Evolutionary conservation across 2,797 vertebrate genomes (phyloP).

Genomic region (Lagocephalus sceleratus): DNA sequence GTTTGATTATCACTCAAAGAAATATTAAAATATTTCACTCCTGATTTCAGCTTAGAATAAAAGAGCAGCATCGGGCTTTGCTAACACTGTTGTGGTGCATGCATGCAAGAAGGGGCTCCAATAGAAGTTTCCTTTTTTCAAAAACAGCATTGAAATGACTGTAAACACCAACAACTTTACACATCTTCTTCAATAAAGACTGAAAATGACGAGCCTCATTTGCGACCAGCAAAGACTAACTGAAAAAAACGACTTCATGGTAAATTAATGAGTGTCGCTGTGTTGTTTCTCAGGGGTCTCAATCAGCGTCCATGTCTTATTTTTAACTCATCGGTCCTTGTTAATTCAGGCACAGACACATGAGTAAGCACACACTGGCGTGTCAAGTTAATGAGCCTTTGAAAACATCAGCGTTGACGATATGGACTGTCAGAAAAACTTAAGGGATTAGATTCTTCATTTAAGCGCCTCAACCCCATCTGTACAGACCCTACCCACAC

Average conservation of each 20-base stretch:
- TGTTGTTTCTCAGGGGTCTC: slow-evolving; percentile 1
- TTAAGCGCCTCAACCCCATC: slow-evolving; percentile 29
- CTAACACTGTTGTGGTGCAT: not conserved
- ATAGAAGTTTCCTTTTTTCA: slow-evolving; percentile 5
- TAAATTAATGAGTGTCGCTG: slow-evolving; percentile 1
- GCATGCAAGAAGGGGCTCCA: not conserved
- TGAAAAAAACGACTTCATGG: slow-evolving; percentile 4
- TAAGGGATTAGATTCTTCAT: slow-evolving; percentile 39
- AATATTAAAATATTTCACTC: no score
- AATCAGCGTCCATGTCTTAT: slow-evolving; percentile 1
- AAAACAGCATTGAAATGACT: slow-evolving; percentile 1
- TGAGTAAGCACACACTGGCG: not conserved
- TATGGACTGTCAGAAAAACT: slow-evolving; percentile 24
- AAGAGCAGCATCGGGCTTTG: no score
- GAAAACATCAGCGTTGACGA: slow-evolving; percentile 23
- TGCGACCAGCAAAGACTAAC: slow-evolving; percentile 1
- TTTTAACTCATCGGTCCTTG: not conserved
- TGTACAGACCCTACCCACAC: not conserved
- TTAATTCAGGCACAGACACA: slow-evolving; percentile 5
- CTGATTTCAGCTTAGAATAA: no score
- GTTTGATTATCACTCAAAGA: no score
- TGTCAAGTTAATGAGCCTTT: slow-evolving; percentile 9
- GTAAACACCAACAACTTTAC: not conserved
- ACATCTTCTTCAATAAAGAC: not conserved
- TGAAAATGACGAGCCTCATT: not conserved